phyloP scores from a whole-genome alignment of 2,888 invertebrate genomes.

The Cephus runcator region DNA sequence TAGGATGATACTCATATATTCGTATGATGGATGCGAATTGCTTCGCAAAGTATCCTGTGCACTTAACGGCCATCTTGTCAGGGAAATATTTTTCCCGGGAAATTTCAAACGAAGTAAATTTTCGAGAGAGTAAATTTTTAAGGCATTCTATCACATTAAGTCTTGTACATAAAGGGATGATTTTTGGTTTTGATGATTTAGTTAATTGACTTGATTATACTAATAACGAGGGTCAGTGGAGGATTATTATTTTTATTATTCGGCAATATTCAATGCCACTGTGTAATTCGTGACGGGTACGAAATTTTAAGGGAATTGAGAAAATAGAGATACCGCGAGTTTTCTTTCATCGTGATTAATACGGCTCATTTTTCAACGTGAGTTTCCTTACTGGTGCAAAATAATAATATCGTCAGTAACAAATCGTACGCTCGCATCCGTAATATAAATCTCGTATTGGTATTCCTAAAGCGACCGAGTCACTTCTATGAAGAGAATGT shows the following conservation, averaged over 20 bases:
- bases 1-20: slow-evolving; percentile 32
- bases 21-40: slow-evolving; percentile 4
- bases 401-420: not conserved
- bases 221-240: not conserved
- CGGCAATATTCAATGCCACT: not conserved
- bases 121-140: not conserved
- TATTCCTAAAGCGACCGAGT: slow-evolving; percentile 1
- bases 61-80: not conserved
- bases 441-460: slow-evolving; percentile 16
- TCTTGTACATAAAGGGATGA: not conserved
- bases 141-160: not conserved
- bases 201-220: not conserved
- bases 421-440: not conserved
- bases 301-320: not conserved
- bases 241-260: not conserved
- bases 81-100: not conserved
- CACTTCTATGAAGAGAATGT: not conserved
- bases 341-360: slow-evolving; percentile 3
- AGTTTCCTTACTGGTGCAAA: not conserved
- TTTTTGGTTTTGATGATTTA: not conserved
- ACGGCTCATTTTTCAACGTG: not conserved
- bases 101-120: not conserved
- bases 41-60: not conserved
- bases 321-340: not conserved
- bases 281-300: not conserved